A percentile compares a stretch with the other conserved stretches of the same genome.
Conservation (phyloP, 2,113 vertebrate genomes). For the Chaenocephalus aceratus region DNA sequence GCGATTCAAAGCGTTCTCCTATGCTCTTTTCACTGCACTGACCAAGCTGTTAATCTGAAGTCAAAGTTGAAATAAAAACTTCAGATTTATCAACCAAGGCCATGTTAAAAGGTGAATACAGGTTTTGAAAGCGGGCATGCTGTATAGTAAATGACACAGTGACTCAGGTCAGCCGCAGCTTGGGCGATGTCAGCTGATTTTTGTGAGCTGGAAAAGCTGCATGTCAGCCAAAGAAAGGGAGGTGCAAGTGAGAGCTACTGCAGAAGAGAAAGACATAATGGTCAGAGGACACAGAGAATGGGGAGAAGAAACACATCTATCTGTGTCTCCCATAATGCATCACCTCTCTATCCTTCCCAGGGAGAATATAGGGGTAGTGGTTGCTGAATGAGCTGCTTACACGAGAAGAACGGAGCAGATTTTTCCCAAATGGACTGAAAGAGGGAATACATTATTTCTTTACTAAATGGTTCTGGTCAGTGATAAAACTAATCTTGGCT, state of each 20-base stretch:
- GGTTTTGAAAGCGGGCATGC: constrained; percentile 17
- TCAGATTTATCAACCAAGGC: constrained; percentile 5
- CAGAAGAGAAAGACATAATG: constrained; percentile 35
- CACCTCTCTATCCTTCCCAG: constrained; percentile 33
- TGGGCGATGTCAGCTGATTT: constrained; percentile 32
- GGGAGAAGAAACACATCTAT: constrained; percentile 39
- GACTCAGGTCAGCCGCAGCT: constrained; percentile 44
- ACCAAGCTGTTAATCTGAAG: constrained; percentile 1
- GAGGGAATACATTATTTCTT: constrained; percentile 41
- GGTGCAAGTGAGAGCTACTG: constrained; percentile 17
- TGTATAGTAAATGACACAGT: background rate
- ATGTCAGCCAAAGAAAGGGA: constrained; percentile 37
- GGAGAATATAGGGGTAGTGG: constrained; percentile 23
- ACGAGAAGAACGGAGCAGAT: constrained; percentile 33
- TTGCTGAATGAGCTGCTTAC: constrained; percentile 46
- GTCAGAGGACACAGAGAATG: background rate
- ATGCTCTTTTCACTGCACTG: background rate
- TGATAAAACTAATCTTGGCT: constrained; percentile 41
- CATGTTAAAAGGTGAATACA: background rate
- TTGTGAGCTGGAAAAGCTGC: background rate
- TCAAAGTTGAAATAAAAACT: constrained; percentile 9
- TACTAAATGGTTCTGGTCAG: constrained; percentile 43
- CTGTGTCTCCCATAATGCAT: constrained; percentile 45
- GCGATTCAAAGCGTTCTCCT: background rate
- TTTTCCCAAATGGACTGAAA: constrained; percentile 25